These are phyloP conservation scores for Apeira syringaria DNA, from an alignment of 2,888 invertebrate species.

Conservation along the genomic window DNA sequence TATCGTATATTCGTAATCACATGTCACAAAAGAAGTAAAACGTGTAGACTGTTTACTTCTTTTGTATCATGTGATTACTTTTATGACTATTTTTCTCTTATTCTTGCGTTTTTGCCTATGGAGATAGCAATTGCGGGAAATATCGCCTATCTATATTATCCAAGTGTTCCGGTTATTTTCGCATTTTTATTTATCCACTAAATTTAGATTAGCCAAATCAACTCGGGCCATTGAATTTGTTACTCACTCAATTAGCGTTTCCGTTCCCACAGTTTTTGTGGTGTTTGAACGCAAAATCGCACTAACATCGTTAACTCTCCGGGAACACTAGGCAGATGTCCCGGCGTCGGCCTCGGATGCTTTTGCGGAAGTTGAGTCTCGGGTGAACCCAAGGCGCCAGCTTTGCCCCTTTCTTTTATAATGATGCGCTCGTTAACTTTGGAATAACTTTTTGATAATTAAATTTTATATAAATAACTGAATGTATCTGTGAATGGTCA, in stretches of 20 bases:
- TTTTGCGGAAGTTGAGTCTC: constrained; percentile 64
- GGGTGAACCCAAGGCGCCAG: constrained; percentile 31
- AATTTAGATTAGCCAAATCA: constrained; percentile 5
- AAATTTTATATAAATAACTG: too few species aligned
- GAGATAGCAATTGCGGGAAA: neutral
- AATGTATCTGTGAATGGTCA: too few species aligned
- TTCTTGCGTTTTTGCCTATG: neutral
- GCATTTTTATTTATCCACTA: neutral
- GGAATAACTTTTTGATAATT: too few species aligned
- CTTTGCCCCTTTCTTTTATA: constrained; percentile 33
- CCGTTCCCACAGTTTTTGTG: constrained; percentile 21
- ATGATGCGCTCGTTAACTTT: neutral
- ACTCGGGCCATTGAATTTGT: constrained; percentile 7
- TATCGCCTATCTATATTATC: neutral
- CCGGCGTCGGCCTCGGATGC: constrained; percentile 48
- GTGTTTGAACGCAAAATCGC: constrained; percentile 13
- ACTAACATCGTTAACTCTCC: constrained; percentile 62
- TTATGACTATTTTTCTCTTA: too few species aligned
- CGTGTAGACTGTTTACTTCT: too few species aligned
- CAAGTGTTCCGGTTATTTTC: neutral
- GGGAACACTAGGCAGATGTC: constrained; percentile 53
- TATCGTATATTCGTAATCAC: too few species aligned
- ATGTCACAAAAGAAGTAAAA: too few species aligned
- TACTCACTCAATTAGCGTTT: constrained; percentile 15
- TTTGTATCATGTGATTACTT: too few species aligned